Percentiles rank a stretch among this genome's conserved stretches.
Evolutionary conservation across 2,888 invertebrate species (phyloP).

Genomic region (Polylopha cassiicola): DNA sequence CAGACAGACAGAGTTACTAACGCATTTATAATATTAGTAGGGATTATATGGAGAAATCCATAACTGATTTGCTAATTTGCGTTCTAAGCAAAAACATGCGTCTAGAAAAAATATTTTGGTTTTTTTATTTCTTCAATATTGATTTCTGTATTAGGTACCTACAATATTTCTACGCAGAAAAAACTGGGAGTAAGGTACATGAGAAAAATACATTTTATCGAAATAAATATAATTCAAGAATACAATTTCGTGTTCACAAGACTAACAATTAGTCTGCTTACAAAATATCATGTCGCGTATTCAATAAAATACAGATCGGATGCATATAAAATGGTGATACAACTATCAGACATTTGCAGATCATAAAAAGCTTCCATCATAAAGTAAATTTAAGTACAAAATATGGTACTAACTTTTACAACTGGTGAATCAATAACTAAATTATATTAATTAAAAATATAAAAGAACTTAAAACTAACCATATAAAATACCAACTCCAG

Average conservation of each 20-base stretch:
- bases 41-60: too few species aligned
- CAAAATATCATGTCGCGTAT: slow-evolving; percentile 3
- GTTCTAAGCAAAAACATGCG: too few species aligned
- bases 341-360: slow-evolving; percentile 19
- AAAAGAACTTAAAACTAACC: background rate
- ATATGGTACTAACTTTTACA: slow-evolving; percentile 16
- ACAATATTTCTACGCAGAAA: too few species aligned
- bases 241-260: slow-evolving; percentile 16
- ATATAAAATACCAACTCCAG: too few species aligned
- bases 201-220: background rate
- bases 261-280: slow-evolving; percentile 15
- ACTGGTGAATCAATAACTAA: slow-evolving; percentile 8
- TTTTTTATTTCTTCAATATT: too few species aligned
- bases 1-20: too few species aligned
- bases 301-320: slow-evolving; percentile 11
- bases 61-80: too few species aligned
- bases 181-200: background rate
- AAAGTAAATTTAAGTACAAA: slow-evolving; percentile 15
- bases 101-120: too few species aligned
- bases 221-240: slow-evolving; percentile 23
- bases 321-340: slow-evolving; percentile 13
- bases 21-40: too few species aligned
- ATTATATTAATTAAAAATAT: background rate
- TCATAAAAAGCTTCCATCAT: slow-evolving; percentile 12
- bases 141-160: too few species aligned